phyloP scores from a whole-genome alignment of 2,888 invertebrate species.

The Artemia sinica region DNA sequence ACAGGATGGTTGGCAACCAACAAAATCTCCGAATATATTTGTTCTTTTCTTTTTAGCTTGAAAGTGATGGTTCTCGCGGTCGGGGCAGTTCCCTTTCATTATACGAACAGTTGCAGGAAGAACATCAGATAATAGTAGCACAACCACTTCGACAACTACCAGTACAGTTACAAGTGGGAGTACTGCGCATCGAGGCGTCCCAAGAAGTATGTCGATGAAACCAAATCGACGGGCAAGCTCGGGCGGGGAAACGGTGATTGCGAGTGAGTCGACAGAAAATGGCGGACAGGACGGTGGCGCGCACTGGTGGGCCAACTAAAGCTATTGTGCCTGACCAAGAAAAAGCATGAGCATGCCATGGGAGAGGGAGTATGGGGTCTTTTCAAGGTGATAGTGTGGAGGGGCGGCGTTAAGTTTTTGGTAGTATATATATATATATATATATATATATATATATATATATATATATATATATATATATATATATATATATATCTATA shows the following conservation, averaged over 20 bases:
- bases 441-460: too few species aligned
- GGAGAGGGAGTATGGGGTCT: neutral
- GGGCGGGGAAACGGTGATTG: constrained; percentile 46
- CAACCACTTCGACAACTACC: constrained; percentile 29
- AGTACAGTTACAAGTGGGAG: constrained; percentile 43
- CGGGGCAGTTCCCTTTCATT: constrained; percentile 83
- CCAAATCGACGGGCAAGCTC: constrained; percentile 51
- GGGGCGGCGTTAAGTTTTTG: too few species aligned
- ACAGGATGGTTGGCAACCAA: too few species aligned
- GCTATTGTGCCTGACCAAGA: constrained; percentile 17
- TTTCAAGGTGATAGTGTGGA: too few species aligned
- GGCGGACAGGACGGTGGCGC: constrained; percentile 16
- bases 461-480: too few species aligned
- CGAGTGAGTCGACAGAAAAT: constrained; percentile 18
- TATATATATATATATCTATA: too few species aligned
- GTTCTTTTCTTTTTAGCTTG: constrained; percentile 45
- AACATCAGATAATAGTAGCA: constrained; percentile 31
- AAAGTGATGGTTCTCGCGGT: constrained; percentile 87
- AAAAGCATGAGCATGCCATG: constrained; percentile 9
- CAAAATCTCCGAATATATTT: too few species aligned
- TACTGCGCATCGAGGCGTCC: constrained; percentile 68
- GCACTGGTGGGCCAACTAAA: constrained; percentile 13
- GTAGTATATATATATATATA: too few species aligned
- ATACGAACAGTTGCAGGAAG: constrained; percentile 58
- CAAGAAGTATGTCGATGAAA: constrained; percentile 82